Percentiles rank a stretch among this genome's conserved stretches.
These are phyloP conservation scores for Carlito syrichta DNA, from an alignment of 2,113 vertebrate species.

Conservation along the genomic window DNA sequence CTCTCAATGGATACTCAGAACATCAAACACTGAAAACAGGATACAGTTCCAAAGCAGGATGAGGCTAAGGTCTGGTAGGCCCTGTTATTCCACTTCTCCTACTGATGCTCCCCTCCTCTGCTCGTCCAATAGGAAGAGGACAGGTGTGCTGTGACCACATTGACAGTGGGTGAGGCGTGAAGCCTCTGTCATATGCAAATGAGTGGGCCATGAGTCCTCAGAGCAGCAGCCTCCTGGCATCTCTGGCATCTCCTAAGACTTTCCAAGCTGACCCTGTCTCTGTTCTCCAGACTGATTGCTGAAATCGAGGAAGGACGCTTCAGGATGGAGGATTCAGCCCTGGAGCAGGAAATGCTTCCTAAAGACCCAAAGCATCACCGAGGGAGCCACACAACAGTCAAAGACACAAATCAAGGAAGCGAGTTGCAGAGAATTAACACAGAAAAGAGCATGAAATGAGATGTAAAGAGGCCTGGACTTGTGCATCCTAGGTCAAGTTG, in stretches of 20 bases:
- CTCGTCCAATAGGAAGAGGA: neutral
- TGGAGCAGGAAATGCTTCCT: fast-evolving
- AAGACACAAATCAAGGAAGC: too few species aligned
- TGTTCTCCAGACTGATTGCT: fast-evolving
- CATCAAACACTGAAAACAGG: fast-evolving
- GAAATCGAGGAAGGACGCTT: too few species aligned
- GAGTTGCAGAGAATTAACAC: neutral
- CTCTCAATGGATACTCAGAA: neutral
- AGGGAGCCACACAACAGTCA: fast-evolving
- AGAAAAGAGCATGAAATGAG: too few species aligned
- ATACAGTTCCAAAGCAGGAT: neutral
- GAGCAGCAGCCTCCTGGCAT: fast-evolving
- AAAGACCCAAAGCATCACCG: fast-evolving
- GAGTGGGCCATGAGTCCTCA: neutral
- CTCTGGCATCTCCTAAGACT: neutral
- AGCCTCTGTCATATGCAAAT: neutral
- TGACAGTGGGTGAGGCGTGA: neutral
- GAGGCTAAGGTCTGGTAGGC: too few species aligned
- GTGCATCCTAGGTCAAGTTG: too few species aligned
- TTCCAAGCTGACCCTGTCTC: neutral
- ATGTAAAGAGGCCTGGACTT: neutral
- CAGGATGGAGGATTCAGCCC: neutral
- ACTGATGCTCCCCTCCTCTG: neutral
- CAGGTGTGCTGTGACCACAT: neutral
- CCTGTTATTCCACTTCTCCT: neutral